Evolutionary conservation across 2,113 vertebrate species (phyloP), one percentile per base, ranked within the genome.

Genomic region (Nothoprocta perdicaria): DNA sequence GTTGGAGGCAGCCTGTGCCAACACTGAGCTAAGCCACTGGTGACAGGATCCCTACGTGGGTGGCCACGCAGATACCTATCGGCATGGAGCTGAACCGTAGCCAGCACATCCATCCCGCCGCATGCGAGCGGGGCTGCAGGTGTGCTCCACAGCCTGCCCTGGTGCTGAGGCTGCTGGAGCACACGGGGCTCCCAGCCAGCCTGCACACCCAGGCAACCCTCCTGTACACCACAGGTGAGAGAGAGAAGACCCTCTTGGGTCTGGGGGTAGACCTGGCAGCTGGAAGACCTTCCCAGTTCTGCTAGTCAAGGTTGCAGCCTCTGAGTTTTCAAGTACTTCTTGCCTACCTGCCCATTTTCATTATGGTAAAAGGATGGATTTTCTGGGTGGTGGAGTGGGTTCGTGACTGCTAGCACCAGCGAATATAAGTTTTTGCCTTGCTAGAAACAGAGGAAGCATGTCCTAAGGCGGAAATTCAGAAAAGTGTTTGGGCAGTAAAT

Each of bases 1-100:
- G n/a, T 90, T 50, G 46, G 79, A 90, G 31, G 12, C 18, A 74
- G 14, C 8, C 3, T n/a, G 46, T 80, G 67, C 67, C 79, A 82
- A 5, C 2, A 2, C 31, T 84, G 86, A 50, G 63, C 62, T 76
- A 90, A 94, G 67, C 60, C 41, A 35, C 78, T n/a, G 67, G 81
- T 89, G 95, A 83, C 81, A 93, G 73, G 45, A 92, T 83, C 46
- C 62, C 88, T 84, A 26, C 84, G 18, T 94, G 86, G 95, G 92
- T 94, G 88, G 91, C 66, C 92, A 86, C 72, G 46, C 41, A 92
- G 81, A 84, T 89, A 55, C 40, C 81, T 92, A 82, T 84, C 81
- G 58, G 53, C 4, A 1, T 33, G 69, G 63, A 80, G 46, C 35
- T 95, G 92, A 91, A 93, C 73, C 0, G 0, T 1, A 86, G 63